phyloP scores from a whole-genome alignment of 1,140 invertebrate genomes.

The Psilanteris sp. region DNA sequence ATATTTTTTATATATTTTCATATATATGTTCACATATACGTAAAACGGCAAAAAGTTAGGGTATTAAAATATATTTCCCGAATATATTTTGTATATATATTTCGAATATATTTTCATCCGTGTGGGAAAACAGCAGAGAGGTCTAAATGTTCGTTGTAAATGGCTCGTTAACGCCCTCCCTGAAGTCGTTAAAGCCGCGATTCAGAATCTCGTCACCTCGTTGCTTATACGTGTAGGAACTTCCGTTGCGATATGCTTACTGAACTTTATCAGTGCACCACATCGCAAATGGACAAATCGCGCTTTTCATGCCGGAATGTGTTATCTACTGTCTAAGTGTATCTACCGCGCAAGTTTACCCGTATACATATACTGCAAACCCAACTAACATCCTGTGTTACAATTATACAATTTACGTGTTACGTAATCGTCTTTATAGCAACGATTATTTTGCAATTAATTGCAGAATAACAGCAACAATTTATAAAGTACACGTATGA shows the following conservation, averaged over 20 bases:
- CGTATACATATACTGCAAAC: neutral
- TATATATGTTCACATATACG: no score
- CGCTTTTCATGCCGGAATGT: constrained; percentile 49
- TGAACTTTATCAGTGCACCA: constrained; percentile 48
- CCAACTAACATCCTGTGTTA: constrained; percentile 29
- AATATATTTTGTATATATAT: no score
- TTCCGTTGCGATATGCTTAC: constrained; percentile 57
- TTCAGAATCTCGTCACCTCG: constrained; percentile 59
- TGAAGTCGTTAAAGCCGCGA: constrained; percentile 53
- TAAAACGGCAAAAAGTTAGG: no score
- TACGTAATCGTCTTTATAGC: constrained; percentile 16
- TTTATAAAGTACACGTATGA: constrained; percentile 38
- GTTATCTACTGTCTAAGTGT: constrained; percentile 45
- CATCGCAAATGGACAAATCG: constrained; percentile 51
- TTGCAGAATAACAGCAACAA: neutral
- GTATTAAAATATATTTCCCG: no score
- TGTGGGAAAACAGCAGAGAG: constrained; percentile 12
- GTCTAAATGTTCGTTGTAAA: constrained; percentile 49
- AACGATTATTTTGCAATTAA: constrained; percentile 34
- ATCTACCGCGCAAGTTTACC: constrained; percentile 24
- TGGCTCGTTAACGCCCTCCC: constrained; percentile 57
- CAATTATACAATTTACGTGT: constrained; percentile 49
- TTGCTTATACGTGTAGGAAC: constrained; percentile 55
- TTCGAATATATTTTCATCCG: no score
- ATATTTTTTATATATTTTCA: no score